These are phyloP conservation scores for Drosophila lacertosa DNA, from an alignment of 1,140 invertebrate species.

Conservation along the genomic window DNA sequence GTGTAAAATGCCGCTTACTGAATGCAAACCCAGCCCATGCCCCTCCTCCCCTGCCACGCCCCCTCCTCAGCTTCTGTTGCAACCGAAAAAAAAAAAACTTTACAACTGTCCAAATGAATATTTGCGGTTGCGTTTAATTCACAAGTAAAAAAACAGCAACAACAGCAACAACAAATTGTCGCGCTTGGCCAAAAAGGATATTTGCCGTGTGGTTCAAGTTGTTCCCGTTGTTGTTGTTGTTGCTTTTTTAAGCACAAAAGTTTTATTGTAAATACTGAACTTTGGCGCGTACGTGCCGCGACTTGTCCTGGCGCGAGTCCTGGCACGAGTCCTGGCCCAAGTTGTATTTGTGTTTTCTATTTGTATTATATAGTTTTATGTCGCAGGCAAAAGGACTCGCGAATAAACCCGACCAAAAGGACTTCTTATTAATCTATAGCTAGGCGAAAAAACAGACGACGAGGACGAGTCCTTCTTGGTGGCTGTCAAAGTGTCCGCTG, in stretches of 20 bases:
- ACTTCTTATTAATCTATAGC: slow-evolving; percentile 66
- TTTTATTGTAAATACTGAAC: slow-evolving; percentile 75
- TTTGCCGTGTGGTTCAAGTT: slow-evolving; percentile 37
- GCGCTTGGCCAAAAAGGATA: slow-evolving; percentile 51
- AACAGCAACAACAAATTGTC: slow-evolving; percentile 35
- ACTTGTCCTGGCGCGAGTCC: slow-evolving; percentile 14
- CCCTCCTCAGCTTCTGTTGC: slow-evolving; percentile 24
- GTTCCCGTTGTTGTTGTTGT: slow-evolving; percentile 34
- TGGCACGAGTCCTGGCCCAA: slow-evolving; percentile 18
- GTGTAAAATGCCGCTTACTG: slow-evolving; percentile 53
- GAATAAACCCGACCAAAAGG: slow-evolving; percentile 36
- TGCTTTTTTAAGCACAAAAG: slow-evolving; percentile 59
- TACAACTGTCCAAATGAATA: slow-evolving; percentile 83
- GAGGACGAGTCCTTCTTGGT: slow-evolving; percentile 43
- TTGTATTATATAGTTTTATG: slow-evolving; percentile 76
- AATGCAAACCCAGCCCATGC: not conserved
- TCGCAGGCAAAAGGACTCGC: slow-evolving; percentile 56
- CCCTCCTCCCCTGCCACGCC: not conserved
- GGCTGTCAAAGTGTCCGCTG: slow-evolving; percentile 75
- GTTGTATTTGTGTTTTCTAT: slow-evolving; percentile 40
- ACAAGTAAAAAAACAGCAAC: slow-evolving; percentile 74
- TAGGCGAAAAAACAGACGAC: slow-evolving; percentile 21
- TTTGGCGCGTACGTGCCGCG: slow-evolving; percentile 74
- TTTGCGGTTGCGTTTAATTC: slow-evolving; percentile 84
- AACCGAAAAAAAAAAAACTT: slow-evolving; percentile 78